phyloP scores from a whole-genome alignment of 2,113 vertebrate species.

The Silurus meridionalis region DNA sequence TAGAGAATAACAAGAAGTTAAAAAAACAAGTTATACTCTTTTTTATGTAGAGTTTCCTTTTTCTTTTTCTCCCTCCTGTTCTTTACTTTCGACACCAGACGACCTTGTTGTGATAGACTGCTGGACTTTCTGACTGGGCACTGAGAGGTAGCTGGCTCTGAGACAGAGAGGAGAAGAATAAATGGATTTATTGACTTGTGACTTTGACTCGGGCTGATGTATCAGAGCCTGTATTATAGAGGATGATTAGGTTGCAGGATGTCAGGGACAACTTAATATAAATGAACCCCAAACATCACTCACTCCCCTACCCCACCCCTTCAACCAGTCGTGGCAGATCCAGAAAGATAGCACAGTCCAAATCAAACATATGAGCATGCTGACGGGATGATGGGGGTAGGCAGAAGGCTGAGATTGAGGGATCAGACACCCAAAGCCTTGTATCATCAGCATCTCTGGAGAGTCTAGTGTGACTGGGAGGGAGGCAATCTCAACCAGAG shows the following conservation, averaged over 20 bases:
- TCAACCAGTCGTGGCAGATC: slow-evolving; percentile 24
- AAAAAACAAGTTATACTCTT: slow-evolving; percentile 28
- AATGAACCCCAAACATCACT: slow-evolving; percentile 81
- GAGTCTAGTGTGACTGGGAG: slow-evolving; percentile 19
- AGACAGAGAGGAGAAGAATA: slow-evolving; percentile 75
- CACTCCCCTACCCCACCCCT: neutral
- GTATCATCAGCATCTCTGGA: slow-evolving; percentile 35
- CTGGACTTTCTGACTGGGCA: slow-evolving; percentile 76
- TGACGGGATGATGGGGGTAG: slow-evolving; percentile 37
- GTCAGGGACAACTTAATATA: slow-evolving; percentile 88
- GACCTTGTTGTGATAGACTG: slow-evolving; percentile 93
- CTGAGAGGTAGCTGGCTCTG: slow-evolving; percentile 79
- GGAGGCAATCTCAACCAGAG: slow-evolving; percentile 22
- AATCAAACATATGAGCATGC: slow-evolving; percentile 43
- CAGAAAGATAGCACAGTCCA: slow-evolving; percentile 37
- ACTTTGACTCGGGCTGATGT: slow-evolving; percentile 84
- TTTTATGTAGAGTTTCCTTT: slow-evolving; percentile 43
- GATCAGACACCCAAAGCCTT: slow-evolving; percentile 39
- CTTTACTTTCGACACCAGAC: slow-evolving; percentile 72
- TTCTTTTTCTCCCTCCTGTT: slow-evolving; percentile 49
- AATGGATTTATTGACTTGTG: slow-evolving; percentile 95
- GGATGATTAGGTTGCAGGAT: slow-evolving; percentile 89
- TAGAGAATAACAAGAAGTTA: slow-evolving; percentile 47
- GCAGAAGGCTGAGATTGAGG: slow-evolving; percentile 43
- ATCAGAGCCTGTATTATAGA: slow-evolving; percentile 90